Evolutionary conservation across 1,140 invertebrate species (phyloP), one percentile per base, ranked within the genome.

Genomic region (Zaprionus taronus): DNA sequence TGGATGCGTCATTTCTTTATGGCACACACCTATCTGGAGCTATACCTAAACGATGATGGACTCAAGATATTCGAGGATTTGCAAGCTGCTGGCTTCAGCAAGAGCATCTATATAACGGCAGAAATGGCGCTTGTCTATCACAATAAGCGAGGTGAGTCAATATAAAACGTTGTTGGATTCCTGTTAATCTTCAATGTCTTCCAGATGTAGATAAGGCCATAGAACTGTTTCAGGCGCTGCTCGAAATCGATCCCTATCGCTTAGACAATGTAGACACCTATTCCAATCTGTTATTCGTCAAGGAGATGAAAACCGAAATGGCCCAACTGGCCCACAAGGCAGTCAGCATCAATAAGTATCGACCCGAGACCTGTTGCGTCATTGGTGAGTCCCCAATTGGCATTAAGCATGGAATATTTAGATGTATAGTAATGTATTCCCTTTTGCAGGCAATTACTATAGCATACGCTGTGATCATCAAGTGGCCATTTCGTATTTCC

Each of bases 331-430:
- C 99, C 7, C 98, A 99, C 91, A 96, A 96, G 83, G 97, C 97
- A 38, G 97, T 97, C 36, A 96, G 97, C 91, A 98, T 99, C 77
- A 98, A 99, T 93, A 99, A 99, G 94, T 99, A 99, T 92, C 95
- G 97, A 90, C 96, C 98, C 14, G 98, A 99, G 94, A 99, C 99
- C 1, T 99, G 99, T 93, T 99, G 98, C 94, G 97, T 99, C 85
- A 97, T 99, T 92, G 99, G 98, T 97, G 93, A 94, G 93, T 76
- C 68, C 64, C 22, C 14, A 67, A 7, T 44, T 44, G 41, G 5
- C 6, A 51, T 38, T 24, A 7, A 31, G 0, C 9, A 22, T 1
- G 4, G 11, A 2, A 22, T 14, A 22, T n/a, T n/a, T 14, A 12
- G 20, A 49, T 49, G 14, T 49, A 51, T 51, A 22, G 9, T 34